Evolutionary conservation across 2,888 invertebrate species (phyloP).

Genomic region (Mythimna pallens): DNA sequence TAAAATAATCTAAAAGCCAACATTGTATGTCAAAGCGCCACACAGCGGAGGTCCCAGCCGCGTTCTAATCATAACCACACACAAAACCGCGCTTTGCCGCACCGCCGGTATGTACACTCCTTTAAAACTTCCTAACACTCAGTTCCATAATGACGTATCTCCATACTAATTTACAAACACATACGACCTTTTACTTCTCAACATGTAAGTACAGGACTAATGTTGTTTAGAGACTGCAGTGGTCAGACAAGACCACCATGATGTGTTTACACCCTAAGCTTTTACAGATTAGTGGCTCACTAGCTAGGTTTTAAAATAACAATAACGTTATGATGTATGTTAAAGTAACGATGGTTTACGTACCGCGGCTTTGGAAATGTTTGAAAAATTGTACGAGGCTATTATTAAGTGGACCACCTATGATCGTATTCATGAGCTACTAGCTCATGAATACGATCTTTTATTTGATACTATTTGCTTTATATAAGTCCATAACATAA

Average conservation of each 20-base stretch:
- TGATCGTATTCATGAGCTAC: no score
- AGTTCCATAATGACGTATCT: conserved; percentile 70
- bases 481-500: neutral
- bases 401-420: conserved; percentile 47
- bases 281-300: conserved; percentile 76
- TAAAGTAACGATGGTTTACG: conserved; percentile 64
- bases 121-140: conserved; percentile 73
- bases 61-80: conserved; percentile 84
- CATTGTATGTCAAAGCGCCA: conserved; percentile 80
- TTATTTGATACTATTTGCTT: no score
- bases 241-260: conserved; percentile 85
- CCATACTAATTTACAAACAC: conserved; percentile 27
- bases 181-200: conserved; percentile 70
- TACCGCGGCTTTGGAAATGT: conserved; percentile 23
- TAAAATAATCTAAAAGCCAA: conserved; percentile 69
- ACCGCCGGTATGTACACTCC: conserved; percentile 81
- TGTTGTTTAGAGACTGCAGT: conserved; percentile 81
- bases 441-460: no score
- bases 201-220: conserved; percentile 73
- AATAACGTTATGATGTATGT: conserved; percentile 76
- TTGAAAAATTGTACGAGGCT: conserved; percentile 30
- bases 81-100: conserved; percentile 79
- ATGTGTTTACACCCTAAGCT: conserved; percentile 82
- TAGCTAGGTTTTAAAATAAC: conserved; percentile 78
- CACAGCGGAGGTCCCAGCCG: conserved; percentile 82